These are phyloP conservation scores for Hanleya hanleyi DNA, from an alignment of 2,888 invertebrate genomes.

Conservation along the genomic window DNA sequence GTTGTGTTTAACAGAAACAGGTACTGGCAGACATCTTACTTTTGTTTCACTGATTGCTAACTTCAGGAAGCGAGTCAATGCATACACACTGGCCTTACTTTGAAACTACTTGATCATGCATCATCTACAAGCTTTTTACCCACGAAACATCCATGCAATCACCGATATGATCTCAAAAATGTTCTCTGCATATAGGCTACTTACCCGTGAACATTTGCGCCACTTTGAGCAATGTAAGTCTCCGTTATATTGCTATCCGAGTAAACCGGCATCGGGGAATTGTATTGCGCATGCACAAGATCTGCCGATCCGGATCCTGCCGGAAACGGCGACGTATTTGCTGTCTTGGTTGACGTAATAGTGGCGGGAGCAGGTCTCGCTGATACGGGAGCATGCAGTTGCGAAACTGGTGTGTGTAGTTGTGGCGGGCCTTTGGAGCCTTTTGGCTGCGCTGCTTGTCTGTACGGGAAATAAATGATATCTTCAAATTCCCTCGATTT, in stretches of 20 bases:
- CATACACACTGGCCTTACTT: too few species aligned
- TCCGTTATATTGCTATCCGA: background rate
- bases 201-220: background rate
- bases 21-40: too few species aligned
- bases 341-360: background rate
- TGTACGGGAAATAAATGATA: background rate
- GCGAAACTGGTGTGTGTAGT: background rate
- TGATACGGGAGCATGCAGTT: constrained; percentile 3
- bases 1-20: too few species aligned
- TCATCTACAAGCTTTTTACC: too few species aligned
- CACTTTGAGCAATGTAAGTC: background rate
- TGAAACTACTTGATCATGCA: too few species aligned
- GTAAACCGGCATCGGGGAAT: background rate
- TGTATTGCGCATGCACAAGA: background rate
- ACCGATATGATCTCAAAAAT: too few species aligned
- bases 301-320: background rate
- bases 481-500: too few species aligned
- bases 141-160: too few species aligned
- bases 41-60: too few species aligned
- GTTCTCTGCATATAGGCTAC: too few species aligned
- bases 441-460: background rate
- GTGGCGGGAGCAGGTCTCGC: background rate
- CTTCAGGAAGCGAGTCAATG: too few species aligned
- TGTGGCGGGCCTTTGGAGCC: background rate
- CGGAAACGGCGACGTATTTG: background rate